These are phyloP conservation scores for Salpingus planirostris DNA, from an alignment of 2,888 invertebrate species.

Conservation along the genomic window DNA sequence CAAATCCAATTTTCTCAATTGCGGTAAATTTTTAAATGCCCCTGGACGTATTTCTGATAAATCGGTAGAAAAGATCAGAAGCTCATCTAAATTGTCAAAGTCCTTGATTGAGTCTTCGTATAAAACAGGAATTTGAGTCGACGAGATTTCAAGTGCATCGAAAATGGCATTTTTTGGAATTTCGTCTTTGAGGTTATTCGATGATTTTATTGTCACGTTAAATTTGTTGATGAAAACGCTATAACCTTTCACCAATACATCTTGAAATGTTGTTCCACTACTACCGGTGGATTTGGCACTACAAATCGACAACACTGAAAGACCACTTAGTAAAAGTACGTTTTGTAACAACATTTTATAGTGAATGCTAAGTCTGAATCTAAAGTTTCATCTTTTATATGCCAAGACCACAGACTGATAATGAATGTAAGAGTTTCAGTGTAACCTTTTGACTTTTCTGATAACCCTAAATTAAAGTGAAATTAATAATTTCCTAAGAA, in stretches of 20 bases:
- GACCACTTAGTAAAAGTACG: too few species aligned
- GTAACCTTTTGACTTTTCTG: too few species aligned
- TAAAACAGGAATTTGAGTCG: constrained; percentile 24
- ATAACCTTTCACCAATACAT: constrained; percentile 24
- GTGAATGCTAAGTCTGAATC: too few species aligned
- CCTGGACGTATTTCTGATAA: constrained; percentile 22
- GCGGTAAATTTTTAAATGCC: constrained; percentile 19
- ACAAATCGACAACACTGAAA: too few species aligned
- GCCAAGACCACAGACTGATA: too few species aligned
- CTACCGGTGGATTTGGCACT: neutral
- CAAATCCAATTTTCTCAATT: constrained; percentile 15
- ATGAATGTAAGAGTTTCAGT: too few species aligned
- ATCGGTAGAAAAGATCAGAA: constrained; percentile 19
- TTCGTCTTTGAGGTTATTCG: constrained; percentile 21
- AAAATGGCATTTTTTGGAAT: constrained; percentile 20
- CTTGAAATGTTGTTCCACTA: constrained; percentile 20
- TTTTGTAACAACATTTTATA: too few species aligned
- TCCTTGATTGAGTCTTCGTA: constrained; percentile 21
- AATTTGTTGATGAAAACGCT: constrained; percentile 24
- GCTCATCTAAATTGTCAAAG: constrained; percentile 23
- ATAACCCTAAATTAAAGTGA: too few species aligned
- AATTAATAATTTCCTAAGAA: too few species aligned
- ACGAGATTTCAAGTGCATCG: constrained; percentile 23
- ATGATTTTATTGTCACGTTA: constrained; percentile 18
- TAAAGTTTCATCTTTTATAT: too few species aligned